Percentiles rank a stretch among this genome's conserved stretches.
Conservation (phyloP, 1,140 invertebrate genomes). For the Camponotus vicinus region DNA sequence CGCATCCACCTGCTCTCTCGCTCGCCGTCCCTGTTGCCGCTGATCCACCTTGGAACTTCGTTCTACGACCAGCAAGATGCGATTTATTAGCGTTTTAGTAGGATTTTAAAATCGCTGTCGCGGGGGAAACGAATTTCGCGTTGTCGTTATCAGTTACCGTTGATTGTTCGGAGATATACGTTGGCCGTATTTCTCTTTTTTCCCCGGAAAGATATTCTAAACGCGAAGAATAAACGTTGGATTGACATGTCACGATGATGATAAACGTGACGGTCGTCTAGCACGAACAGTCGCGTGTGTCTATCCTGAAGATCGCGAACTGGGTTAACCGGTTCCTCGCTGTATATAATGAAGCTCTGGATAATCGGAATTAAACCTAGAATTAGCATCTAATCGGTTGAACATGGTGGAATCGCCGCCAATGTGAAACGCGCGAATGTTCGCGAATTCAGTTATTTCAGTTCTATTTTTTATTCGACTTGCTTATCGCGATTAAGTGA, state of each 20-base stretch:
- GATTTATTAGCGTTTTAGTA: constrained; percentile 44
- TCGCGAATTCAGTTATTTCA: constrained; percentile 5
- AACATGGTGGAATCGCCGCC: too few relatives aligned
- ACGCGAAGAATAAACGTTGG: constrained; percentile 4
- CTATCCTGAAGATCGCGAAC: constrained; percentile 68
- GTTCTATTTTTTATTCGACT: constrained; percentile 24
- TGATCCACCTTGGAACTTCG: constrained; percentile 39
- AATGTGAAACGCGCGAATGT: constrained; percentile 10
- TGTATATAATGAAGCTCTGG: constrained; percentile 73
- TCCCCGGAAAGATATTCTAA: constrained; percentile 3
- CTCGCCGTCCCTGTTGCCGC: constrained; percentile 5
- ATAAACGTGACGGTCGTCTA: constrained; percentile 69
- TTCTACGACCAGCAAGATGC: constrained; percentile 22
- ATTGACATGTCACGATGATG: constrained; percentile 47
- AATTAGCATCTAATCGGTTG: constrained; percentile 41
- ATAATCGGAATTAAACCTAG: constrained; percentile 76
- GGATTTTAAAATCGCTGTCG: neutral
- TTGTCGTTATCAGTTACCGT: neutral
- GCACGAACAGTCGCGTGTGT: constrained; percentile 81
- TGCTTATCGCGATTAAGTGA: neutral
- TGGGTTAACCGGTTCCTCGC: constrained; percentile 75
- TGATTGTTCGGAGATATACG: constrained; percentile 1
- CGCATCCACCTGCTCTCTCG: constrained; percentile 59
- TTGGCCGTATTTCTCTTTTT: neutral
- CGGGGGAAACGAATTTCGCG: neutral